phyloP scores from a whole-genome alignment of 1,140 invertebrate species.

The Ostrea edulis region DNA sequence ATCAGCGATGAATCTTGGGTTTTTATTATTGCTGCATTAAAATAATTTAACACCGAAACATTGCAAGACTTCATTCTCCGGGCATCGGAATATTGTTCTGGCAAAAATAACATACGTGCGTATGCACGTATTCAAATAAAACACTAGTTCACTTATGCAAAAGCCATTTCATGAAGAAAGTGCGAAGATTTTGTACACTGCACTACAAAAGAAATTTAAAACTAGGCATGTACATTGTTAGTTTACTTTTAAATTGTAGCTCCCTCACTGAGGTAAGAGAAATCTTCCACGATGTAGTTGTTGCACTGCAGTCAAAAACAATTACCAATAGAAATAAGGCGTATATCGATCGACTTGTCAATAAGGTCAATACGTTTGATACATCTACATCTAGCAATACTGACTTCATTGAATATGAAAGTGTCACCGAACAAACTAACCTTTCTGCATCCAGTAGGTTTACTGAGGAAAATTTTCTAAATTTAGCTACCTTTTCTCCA shows the following conservation, averaged over 20 bases:
- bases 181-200: background rate
- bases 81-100: background rate
- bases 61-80: background rate
- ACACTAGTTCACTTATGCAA: background rate
- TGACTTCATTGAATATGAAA: background rate
- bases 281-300: background rate
- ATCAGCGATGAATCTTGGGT: background rate
- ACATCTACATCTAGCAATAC: background rate
- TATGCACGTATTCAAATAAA: background rate
- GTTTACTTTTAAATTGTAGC: background rate
- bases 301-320: background rate
- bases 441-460: background rate
- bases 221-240: constrained; percentile 2
- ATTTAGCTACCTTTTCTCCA: background rate
- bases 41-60: background rate
- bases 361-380: background rate
- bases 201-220: background rate
- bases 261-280: background rate
- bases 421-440: background rate
- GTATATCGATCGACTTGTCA: background rate
- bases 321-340: background rate
- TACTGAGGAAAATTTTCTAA: background rate
- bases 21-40: background rate
- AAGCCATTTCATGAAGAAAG: constrained; percentile 1
- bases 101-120: background rate